These are phyloP conservation scores for Astatoreochromis straeleni DNA, from an alignment of 2,113 vertebrate genomes.

Conservation along the genomic window DNA sequence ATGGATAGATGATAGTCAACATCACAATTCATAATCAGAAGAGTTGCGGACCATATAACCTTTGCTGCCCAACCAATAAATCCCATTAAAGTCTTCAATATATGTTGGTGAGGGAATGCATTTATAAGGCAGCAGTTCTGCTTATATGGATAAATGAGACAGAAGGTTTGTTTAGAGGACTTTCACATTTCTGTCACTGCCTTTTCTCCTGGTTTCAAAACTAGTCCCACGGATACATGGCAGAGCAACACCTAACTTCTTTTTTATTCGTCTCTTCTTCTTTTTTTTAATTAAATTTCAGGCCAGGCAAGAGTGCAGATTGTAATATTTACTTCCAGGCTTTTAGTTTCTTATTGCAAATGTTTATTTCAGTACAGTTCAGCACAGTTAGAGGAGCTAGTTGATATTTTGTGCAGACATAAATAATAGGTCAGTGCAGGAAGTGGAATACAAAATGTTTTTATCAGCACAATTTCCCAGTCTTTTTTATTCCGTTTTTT, in stretches of 20 bases:
- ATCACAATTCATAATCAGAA: not conserved
- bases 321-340: not conserved
- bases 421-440: not conserved
- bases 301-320: not conserved
- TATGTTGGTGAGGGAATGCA: not conserved
- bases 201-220: not conserved
- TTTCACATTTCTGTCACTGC: not conserved
- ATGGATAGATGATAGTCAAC: not conserved
- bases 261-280: not conserved
- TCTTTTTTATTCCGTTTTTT: not conserved
- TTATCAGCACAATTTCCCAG: not conserved
- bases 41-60: not conserved
- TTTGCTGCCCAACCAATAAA: not conserved
- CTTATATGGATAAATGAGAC: not conserved
- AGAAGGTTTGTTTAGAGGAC: not conserved
- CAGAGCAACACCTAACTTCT: not conserved
- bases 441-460: not conserved
- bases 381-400: not conserved
- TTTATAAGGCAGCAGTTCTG: not conserved
- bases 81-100: not conserved
- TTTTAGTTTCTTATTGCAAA: not conserved
- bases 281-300: not conserved
- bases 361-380: not conserved
- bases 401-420: not conserved
- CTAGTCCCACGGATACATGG: not conserved